Evolutionary conservation across 2,888 invertebrate species (phyloP).

Genomic region (Synergus itoensis): DNA sequence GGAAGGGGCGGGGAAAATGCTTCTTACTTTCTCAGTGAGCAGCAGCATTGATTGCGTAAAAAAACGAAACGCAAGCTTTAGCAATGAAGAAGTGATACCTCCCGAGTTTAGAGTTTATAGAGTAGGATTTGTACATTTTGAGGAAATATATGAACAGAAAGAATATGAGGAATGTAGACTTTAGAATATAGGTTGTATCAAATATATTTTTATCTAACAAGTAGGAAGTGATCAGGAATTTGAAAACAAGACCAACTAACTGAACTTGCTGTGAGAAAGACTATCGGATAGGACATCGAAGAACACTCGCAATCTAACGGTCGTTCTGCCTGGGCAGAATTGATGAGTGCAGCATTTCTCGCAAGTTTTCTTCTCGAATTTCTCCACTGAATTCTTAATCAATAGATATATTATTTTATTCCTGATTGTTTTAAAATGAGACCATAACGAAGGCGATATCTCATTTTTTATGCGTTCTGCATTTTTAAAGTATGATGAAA

Average conservation of each 20-base stretch:
- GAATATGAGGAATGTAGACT: neutral
- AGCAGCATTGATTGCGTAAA: conserved; percentile 68
- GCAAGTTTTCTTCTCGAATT: conserved; percentile 51
- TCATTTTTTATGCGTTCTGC: neutral
- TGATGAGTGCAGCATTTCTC: conserved; percentile 75
- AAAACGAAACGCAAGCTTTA: conserved; percentile 48
- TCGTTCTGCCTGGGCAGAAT: conserved; percentile 75
- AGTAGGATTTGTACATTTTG: neutral
- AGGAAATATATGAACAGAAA: neutral
- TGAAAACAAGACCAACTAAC: conserved; percentile 30
- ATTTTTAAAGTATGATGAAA: neutral
- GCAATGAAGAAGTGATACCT: neutral
- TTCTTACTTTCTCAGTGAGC: conserved; percentile 65
- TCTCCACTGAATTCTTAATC: neutral
- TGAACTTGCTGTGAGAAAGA: conserved; percentile 38
- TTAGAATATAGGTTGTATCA: neutral
- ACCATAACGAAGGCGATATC: neutral
- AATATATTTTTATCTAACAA: neutral
- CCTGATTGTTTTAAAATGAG: conserved; percentile 13
- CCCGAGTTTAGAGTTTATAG: neutral
- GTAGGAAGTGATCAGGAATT: neutral
- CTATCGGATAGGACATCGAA: conserved; percentile 42
- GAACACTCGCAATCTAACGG: conserved; percentile 67
- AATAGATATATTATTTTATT: neutral
- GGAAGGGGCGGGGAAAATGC: conserved; percentile 51